Base-by-base conservation (phyloP, 2,797 vertebrate genomes). In the Pagetopsis macropterus region DNA sequence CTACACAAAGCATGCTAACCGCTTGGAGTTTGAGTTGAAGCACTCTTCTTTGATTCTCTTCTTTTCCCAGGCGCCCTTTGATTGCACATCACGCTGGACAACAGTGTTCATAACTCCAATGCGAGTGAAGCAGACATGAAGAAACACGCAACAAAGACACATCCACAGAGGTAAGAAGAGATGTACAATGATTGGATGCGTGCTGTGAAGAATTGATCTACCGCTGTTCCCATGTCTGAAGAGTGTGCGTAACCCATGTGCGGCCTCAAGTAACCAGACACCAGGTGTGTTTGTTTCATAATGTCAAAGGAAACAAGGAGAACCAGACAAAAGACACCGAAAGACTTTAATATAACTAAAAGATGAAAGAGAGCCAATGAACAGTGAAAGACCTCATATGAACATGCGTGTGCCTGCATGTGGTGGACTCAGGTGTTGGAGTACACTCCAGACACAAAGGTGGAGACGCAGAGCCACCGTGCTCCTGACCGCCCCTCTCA, bases 341-440 rank as follows among this genome's bases (percentile, higher is more conserved):
- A 75, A 75, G 55, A 65, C 75, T 63, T 37, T 73, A 83, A 82
- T 84, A 69, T 79, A 76, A 84, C 31, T 81, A 79, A 84, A 88
- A 87, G 73, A 88, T 89, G 76, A 90, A 89, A 87, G 83, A 63
- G 62, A 76, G 87, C 61, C 84, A 88, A 87, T 60, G 65, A 72
- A 65, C n/a, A 82, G 59, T 74, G 4, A 76, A 78, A 65, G 62
- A 73, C 59, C 56, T 70, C 14, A 17, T 37, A 21, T 71, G 70
- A 45, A 50, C 41, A 7, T 56, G 72, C 59, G 68, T 55, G 64
- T 57, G 37, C 54, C 27, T 70, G 76, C 52, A 46, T 75, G 51
- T 65, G 76, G 54, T 82, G 93, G 95, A 93, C 96, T 95, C 96
- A 97, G 96, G 95, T 97, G 96, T 94, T 94, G 90, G 91, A 95